Percentiles rank a stretch among this genome's conserved stretches.
Conservation (phyloP, 2,113 vertebrate species). For the Psittacula cyanocephala region DNA sequence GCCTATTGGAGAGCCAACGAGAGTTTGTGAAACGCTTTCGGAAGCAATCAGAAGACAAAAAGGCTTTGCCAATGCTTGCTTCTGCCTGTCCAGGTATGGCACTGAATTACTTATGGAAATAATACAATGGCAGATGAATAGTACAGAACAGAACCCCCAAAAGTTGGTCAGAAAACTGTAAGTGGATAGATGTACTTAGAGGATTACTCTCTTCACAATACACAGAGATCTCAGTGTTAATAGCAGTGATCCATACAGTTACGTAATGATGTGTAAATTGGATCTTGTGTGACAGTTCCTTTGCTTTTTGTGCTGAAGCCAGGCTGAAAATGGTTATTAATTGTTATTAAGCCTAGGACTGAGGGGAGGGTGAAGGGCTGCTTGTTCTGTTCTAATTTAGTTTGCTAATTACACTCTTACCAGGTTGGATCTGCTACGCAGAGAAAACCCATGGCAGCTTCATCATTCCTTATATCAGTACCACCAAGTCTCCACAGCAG, state of each 20-base stretch:
- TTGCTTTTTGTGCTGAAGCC: background rate
- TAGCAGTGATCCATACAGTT: background rate
- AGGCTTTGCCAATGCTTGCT: conserved; percentile 86
- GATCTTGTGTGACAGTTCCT: rapidly evolving
- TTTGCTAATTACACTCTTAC: background rate
- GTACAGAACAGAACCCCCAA: background rate
- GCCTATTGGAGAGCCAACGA: conserved; percentile 88
- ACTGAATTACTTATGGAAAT: background rate
- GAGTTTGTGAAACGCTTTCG: conserved; percentile 91
- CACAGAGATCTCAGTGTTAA: background rate
- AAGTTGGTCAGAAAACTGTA: background rate
- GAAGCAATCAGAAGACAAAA: conserved; percentile 71
- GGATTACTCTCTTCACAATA: background rate
- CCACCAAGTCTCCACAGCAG: conserved; percentile 91
- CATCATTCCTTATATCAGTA: conserved; percentile 91
- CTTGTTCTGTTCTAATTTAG: background rate
- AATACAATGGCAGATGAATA: background rate
- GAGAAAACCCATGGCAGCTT: conserved; percentile 93
- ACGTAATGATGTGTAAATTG: rapidly evolving
- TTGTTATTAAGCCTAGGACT: rapidly evolving
- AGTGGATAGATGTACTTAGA: background rate
- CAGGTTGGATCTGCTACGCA: conserved; percentile 98
- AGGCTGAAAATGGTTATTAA: background rate
- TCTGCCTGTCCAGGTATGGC: conserved; percentile 91
- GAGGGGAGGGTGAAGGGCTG: background rate